Evolutionary conservation across 2,888 invertebrate genomes (phyloP).

Genomic region (Troides oblongomaculatus): DNA sequence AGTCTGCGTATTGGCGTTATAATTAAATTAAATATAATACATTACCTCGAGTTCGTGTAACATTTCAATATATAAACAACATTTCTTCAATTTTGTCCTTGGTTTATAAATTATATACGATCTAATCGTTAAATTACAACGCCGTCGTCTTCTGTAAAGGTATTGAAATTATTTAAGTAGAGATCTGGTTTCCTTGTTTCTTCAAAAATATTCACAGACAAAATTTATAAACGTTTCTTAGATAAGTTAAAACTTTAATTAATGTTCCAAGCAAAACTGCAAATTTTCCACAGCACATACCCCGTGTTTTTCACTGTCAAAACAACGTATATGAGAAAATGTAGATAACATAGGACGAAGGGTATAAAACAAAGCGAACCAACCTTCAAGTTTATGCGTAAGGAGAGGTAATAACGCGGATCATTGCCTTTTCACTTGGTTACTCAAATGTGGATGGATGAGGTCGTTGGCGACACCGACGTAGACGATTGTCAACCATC

Average conservation of each 20-base stretch:
- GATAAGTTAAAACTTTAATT: not conserved
- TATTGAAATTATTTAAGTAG: too few species aligned
- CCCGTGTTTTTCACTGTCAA: slow-evolving; percentile 6
- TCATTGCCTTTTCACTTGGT: slow-evolving; percentile 78
- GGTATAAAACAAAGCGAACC: slow-evolving; percentile 42
- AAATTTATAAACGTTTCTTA: too few species aligned
- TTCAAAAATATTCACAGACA: too few species aligned
- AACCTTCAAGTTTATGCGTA: slow-evolving; percentile 61
- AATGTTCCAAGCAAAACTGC: not conserved
- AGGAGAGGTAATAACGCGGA: slow-evolving; percentile 72
- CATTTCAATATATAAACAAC: not conserved
- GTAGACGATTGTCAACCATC: slow-evolving; percentile 74
- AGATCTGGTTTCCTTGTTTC: too few species aligned
- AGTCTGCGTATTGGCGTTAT: not conserved
- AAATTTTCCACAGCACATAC: not conserved
- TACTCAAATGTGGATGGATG: slow-evolving; percentile 77
- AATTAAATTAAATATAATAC: not conserved
- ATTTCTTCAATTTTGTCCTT: not conserved
- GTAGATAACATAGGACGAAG: slow-evolving; percentile 20
- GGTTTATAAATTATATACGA: too few species aligned
- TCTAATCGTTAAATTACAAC: too few species aligned
- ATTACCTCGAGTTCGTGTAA: not conserved
- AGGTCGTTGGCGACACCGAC: slow-evolving; percentile 61
- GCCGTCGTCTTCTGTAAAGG: too few species aligned
- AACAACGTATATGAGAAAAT: slow-evolving; percentile 10